Base-by-base conservation (phyloP, 2,888 invertebrate genomes). In the Lissonota sp. region DNA sequence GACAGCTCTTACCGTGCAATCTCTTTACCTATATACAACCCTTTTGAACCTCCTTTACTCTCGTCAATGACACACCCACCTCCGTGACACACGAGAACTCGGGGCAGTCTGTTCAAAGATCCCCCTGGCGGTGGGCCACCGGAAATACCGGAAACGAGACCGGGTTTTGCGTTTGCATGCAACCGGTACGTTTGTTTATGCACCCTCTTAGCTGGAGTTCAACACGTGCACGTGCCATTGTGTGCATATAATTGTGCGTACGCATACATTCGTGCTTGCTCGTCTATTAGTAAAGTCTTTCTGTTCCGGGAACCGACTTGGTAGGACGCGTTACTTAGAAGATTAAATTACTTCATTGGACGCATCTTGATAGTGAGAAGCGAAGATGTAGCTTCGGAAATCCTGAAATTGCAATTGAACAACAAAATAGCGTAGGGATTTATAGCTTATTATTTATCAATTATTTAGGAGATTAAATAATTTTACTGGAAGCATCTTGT, bases 61-160 rank as follows among this genome's bases (percentile, higher is more conserved):
- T 75, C 79, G 74, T 74, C 79, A 73, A 77, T 74, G 73, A 73
- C 62, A 75, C 53, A 66, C 46, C 73, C 44, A 74, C n/a, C 55
- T 37, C 44, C 44, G 7, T 44, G 8, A 57, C 72, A 57, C 72
- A 40, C 16, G 70, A 53, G 12, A 67, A 49, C 67, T 46, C 62
- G 55, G 71, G 42, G 44, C 39, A 37, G 44, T 26, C 37, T 49
- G 76, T 44, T 58, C 75, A 64, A 76, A 73, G 67, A 67, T 40
- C 80, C 58, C 69, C 71, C 46, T 49, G 64, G 42, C 62, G 37
- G 37, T 49, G 71, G 67, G 72, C 57, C 37, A 69, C 72, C 69
- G 76, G 72, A 73, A 79, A 73, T 69, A 44, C 63, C 73, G 69
- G 73, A 80, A 80, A 77, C 77, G 64, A 60, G 69, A 72, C 67